Conservation (phyloP, 2,888 invertebrate genomes). For the Drosophila multiciliata region DNA sequence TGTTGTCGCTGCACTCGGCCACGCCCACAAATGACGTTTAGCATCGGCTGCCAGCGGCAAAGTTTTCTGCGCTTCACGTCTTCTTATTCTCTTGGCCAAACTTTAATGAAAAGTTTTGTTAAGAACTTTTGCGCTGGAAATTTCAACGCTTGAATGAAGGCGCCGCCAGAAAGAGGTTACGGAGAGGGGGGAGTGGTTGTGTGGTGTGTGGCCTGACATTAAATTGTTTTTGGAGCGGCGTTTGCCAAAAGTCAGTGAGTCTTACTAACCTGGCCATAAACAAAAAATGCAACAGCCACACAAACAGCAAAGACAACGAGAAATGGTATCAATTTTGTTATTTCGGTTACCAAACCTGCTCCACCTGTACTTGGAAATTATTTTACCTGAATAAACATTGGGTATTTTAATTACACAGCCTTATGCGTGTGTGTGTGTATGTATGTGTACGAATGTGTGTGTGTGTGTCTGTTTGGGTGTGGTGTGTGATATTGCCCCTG, state of each 20-base stretch:
- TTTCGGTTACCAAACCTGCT: constrained; percentile 55
- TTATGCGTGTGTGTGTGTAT: constrained; percentile 9
- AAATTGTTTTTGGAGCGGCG: constrained; percentile 67
- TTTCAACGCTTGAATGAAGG: constrained; percentile 76
- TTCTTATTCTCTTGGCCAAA: constrained; percentile 64
- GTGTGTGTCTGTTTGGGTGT: constrained; percentile 10
- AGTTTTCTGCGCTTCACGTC: constrained; percentile 62
- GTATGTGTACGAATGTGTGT: constrained; percentile 21
- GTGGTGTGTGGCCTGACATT: constrained; percentile 55
- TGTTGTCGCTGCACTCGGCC: constrained; percentile 53
- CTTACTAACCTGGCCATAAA: constrained; percentile 61
- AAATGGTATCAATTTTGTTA: constrained; percentile 71
- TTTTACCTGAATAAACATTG: constrained; percentile 83
- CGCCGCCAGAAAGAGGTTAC: constrained; percentile 3
- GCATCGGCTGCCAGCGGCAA: constrained; percentile 70
- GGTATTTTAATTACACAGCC: constrained; percentile 81
- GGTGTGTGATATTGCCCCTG: constrained; percentile 15
- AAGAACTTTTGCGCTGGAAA: constrained; percentile 77
- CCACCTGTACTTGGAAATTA: constrained; percentile 75
- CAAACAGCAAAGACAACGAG: constrained; percentile 6
- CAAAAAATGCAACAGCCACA: constrained; percentile 39
- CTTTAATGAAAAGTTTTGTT: constrained; percentile 81
- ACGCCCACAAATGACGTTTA: constrained; percentile 77
- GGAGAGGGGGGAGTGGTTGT: not conserved
- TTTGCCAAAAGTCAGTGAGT: constrained; percentile 71